Percentiles rank a stretch among this genome's conserved stretches.
Evolutionary conservation across 2,888 invertebrate genomes (phyloP).

Genomic region (Pristionchus japonicus): DNA sequence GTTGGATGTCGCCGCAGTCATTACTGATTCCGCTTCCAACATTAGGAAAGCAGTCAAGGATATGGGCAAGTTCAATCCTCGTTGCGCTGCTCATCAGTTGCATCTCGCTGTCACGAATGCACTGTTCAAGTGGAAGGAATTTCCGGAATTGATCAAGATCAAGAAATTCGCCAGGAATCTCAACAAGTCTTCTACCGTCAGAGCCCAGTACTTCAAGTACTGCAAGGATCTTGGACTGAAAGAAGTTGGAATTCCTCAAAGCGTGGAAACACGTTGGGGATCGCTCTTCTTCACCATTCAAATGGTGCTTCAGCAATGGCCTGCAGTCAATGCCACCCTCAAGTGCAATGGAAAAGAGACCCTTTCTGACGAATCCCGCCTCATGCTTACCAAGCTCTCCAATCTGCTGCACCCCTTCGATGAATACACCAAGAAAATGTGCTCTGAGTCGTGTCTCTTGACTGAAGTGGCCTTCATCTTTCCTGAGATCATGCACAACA

Average conservation of each 20-base stretch:
- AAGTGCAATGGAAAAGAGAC: not conserved
- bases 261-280: not conserved
- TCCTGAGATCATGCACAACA: conserved; percentile 1
- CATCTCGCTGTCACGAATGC: not conserved
- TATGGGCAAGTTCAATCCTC: not conserved
- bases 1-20: not conserved
- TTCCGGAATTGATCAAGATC: not conserved
- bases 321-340: not conserved
- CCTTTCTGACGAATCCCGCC: not conserved
- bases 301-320: not conserved
- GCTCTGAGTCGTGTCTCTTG: not conserved
- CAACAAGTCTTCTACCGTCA: not conserved
- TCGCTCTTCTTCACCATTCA: not conserved
- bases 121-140: not conserved
- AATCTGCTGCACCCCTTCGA: not conserved
- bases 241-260: not conserved
- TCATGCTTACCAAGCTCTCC: not conserved
- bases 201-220: not conserved
- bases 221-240: not conserved
- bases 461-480: conserved; percentile 2
- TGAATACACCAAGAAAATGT: not conserved
- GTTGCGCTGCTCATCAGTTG: conserved; percentile 5
- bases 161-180: not conserved
- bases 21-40: conserved; percentile 2
- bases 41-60: conserved; percentile 16